Evolutionary conservation across 2,888 invertebrate species (phyloP).

Genomic region (Diarsia dahlii): DNA sequence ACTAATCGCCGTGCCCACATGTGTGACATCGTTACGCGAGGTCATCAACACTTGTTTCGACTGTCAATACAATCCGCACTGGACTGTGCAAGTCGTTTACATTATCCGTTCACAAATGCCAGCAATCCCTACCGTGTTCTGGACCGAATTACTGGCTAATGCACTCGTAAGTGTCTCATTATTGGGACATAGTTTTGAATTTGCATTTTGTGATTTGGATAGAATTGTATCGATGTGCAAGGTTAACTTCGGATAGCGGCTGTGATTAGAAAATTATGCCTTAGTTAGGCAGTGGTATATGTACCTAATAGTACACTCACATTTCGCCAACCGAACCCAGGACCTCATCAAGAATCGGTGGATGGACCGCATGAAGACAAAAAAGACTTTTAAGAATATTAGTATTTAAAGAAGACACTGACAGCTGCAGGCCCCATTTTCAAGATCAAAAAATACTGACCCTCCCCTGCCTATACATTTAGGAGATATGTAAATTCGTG

Average conservation of each 20-base stretch:
- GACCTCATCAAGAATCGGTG: too few species aligned
- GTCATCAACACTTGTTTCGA: constrained; percentile 32
- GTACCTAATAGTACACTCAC: too few species aligned
- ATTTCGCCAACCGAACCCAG: too few species aligned
- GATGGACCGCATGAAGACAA: too few species aligned
- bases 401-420: too few species aligned
- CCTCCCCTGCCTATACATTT: too few species aligned
- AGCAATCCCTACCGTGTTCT: constrained; percentile 31
- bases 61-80: constrained; percentile 47
- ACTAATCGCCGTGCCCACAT: constrained; percentile 11
- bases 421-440: too few species aligned
- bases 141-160: constrained; percentile 46
- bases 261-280: background rate
- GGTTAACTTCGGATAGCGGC: background rate
- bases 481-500: too few species aligned
- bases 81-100: constrained; percentile 45
- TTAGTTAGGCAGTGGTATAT: background rate
- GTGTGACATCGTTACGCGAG: constrained; percentile 18
- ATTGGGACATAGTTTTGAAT: constrained; percentile 28
- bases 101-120: constrained; percentile 52
- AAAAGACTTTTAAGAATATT: too few species aligned
- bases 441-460: too few species aligned
- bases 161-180: constrained; percentile 25
- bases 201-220: constrained; percentile 33
- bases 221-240: constrained; percentile 22